Evolutionary conservation across 2,888 invertebrate genomes (phyloP), one percentile per base, ranked within the genome.

Genomic region (Hipparchia semele): DNA sequence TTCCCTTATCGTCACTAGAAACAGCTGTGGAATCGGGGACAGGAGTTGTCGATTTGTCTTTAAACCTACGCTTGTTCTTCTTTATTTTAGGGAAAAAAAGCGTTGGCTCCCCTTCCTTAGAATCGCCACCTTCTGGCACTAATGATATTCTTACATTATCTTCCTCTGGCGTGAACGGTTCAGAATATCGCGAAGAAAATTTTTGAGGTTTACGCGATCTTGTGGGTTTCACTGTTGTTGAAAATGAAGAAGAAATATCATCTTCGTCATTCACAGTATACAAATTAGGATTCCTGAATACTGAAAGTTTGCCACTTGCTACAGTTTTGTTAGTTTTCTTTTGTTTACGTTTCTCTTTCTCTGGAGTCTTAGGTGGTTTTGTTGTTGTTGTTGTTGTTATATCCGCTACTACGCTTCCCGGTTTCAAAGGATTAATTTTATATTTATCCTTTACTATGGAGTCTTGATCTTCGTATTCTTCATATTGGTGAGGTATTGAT

Each of bases 261-360:
- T 68, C 79, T 0, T 86, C 86, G n/a, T 90, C 86, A 64, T 86
- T 85, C 23, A 87, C 73, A 73, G 87, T 82, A 72, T 87, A 92
- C 2, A 88, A 75, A 46, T 86, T 82, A 9, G 92, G 92, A 68
- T 90, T 89, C 77, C 86, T 88, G 71, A 93, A 93, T 0, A 91
- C 89, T 0, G 92, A 92, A 1, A 90, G 77, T 75, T 90, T 90
- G 1, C 86, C 89, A 9, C 77, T 76, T 72, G 83, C 83, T 12
- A 78, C 73, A 23, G 78, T 75, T 66, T 86, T 84, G 2, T 80
- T 78, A 70, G 51, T 69, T 69, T 80, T 82, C 12, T 79, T 80
- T 33, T 10, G 65, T 70, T 69, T 80, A 80, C 51, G 74, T 64
- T 74, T 75, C 7, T 64, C 66, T 64, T 74, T 75, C 7, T 64